Conservation (phyloP, 2,113 vertebrate species). For the Caracal caracal region DNA sequence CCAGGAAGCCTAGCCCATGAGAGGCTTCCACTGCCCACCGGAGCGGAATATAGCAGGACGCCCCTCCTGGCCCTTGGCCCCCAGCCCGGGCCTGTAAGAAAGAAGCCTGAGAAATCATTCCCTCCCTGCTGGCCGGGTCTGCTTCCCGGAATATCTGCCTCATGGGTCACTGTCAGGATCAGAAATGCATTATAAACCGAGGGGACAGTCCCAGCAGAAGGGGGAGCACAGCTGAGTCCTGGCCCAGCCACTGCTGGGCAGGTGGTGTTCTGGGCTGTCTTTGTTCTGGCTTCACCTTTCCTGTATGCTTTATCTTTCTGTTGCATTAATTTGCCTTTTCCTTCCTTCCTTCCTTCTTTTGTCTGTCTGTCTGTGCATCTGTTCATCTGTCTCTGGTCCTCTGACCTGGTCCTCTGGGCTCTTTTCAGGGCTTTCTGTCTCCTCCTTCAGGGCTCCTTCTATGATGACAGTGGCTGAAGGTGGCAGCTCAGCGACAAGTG, state of each 20-base stretch:
- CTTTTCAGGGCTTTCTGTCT: background rate
- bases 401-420: background rate
- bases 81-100: background rate
- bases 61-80: background rate
- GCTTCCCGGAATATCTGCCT: background rate
- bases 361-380: background rate
- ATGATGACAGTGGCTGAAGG: background rate
- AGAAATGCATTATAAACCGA: background rate
- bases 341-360: no score
- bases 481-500: background rate
- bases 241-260: background rate
- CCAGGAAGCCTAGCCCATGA: conserved; percentile 28
- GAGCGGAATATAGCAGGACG: background rate
- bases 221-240: rapidly evolving
- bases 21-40: background rate
- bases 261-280: rapidly evolving
- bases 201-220: background rate
- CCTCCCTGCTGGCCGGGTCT: background rate
- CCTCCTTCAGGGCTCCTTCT: background rate
- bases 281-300: rapidly evolving
- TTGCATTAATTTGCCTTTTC: background rate
- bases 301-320: background rate
- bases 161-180: background rate
- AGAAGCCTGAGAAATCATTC: background rate
- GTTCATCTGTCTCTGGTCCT: background rate